Base-by-base conservation (phyloP, 2,797 vertebrate species). In the Petrocephalus sullivani region DNA sequence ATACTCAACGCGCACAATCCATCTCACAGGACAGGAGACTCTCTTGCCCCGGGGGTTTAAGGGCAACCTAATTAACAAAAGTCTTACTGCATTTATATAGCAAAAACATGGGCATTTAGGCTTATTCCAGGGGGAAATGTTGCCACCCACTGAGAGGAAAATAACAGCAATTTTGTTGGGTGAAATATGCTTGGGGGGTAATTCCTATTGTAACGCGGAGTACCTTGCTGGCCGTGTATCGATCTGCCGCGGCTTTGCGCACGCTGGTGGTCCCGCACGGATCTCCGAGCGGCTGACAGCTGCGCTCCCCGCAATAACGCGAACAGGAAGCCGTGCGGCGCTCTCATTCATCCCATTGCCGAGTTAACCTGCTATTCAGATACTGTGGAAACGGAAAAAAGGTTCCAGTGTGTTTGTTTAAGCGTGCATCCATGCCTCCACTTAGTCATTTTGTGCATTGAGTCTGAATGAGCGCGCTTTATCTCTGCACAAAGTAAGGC, bases 271-370 rank as follows among this genome's bases (percentile, higher is more conserved):
- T 21, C 49, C 41, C 2, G 8, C 49, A 49, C 8, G 1, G 19
- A 41, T 21, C 75, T 81, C 75, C 37, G 41, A 81, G 3, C 19
- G 23, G 37, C 33, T 75, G 51, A 53, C 82, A 54, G 90, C 78
- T 58, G 37, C 56, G 37, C 87, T 90, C 91, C 85, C 78, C 41
- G 28, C 28, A 28, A 2, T 23, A 60, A 89, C 21, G 87, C 75
- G 88, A 90, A 91, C 90, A 92, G 91, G 90, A 93, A 92, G 88
- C 56, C 23, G 12, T 16, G 19, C 88, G 88, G 90, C 57, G 41
- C 85, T 85, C 37, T 19, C 51, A 51, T 81, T 41, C 41, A 56
- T 41, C n/a, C 12, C 37, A 46, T 21, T 83, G 33, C 57, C 8
- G n/a, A 23, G 51, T 56, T 60, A 58, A 83, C 16, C 84, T 57